Evolutionary conservation across 2,797 vertebrate species (phyloP).

Genomic region (Microctenopoma steveboyesi): DNA sequence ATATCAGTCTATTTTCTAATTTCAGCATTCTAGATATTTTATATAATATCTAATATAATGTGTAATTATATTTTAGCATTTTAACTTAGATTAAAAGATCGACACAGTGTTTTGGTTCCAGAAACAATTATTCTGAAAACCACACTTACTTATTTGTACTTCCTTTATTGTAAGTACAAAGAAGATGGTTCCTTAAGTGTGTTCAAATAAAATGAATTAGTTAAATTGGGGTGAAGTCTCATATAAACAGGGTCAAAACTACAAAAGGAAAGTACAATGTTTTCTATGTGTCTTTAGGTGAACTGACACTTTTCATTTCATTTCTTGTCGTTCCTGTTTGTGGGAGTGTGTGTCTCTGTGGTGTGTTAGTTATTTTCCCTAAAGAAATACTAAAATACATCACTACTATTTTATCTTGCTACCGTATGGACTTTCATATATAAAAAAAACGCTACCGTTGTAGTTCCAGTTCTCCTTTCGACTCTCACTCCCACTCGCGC

Average conservation of each 20-base stretch:
- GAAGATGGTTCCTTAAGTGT: not conserved
- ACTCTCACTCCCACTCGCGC: conserved; percentile 33
- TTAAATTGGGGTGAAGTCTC: not conserved
- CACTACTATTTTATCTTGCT: conserved; percentile 17
- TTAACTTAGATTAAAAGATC: no score
- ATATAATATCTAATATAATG: no score
- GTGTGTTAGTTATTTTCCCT: conserved; percentile 12
- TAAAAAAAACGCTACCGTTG: conserved; percentile 15
- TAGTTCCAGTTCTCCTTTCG: conserved; percentile 54
- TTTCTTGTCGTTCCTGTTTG: not conserved
- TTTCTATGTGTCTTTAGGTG: not conserved
- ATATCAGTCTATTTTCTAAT: no score
- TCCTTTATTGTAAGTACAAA: no score
- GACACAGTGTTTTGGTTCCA: not conserved
- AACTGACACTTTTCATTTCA: not conserved
- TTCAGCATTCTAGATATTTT: no score
- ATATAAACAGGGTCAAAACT: not conserved
- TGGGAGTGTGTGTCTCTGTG: conserved; percentile 3
- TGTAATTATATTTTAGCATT: no score
- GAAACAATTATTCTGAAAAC: not conserved
- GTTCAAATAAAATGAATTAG: not conserved
- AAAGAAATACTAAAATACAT: not conserved
- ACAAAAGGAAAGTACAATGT: not conserved
- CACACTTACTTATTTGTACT: not conserved
- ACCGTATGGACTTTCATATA: conserved; percentile 28